phyloP scores from a whole-genome alignment of 2,113 vertebrate species.

The Tenebrosternarchus preto region DNA sequence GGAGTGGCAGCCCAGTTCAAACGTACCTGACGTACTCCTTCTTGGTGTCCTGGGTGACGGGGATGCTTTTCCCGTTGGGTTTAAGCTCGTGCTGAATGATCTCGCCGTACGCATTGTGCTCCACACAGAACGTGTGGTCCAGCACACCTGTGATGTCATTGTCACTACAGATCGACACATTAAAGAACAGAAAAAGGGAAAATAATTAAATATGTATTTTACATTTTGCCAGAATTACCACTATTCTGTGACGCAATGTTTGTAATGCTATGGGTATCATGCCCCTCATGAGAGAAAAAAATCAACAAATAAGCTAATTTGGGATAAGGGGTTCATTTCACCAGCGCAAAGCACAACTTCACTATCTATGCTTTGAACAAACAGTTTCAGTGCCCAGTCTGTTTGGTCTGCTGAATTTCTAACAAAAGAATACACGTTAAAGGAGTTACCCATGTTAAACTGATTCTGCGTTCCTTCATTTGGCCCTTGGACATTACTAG shows the following conservation, averaged over 20 bases:
- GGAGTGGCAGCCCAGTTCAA: background rate
- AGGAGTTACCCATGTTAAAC: no score
- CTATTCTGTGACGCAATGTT: no score
- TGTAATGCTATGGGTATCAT: no score
- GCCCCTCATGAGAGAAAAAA: no score
- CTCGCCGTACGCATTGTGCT: conserved; percentile 97
- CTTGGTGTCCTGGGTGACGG: conserved; percentile 95
- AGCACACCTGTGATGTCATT: conserved; percentile 98
- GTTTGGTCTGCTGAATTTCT: background rate
- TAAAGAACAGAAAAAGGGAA: background rate
- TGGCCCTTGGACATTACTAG: background rate
- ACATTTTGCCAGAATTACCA: background rate
- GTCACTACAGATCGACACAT: conserved; percentile 75
- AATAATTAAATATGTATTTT: background rate
- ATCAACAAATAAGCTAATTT: no score
- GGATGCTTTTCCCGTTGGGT: conserved; percentile 95
- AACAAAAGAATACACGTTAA: background rate
- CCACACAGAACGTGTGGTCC: conserved; percentile 98
- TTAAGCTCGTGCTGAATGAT: conserved; percentile 98
- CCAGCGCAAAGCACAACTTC: no score
- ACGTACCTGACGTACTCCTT: conserved; percentile 94
- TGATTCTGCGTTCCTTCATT: background rate
- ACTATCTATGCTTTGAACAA: background rate
- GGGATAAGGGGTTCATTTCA: no score
- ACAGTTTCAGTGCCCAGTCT: background rate